Evolutionary conservation across 2,113 vertebrate species (phyloP), one percentile per base, ranked within the genome.

Genomic region (Larimichthys polyactis): DNA sequence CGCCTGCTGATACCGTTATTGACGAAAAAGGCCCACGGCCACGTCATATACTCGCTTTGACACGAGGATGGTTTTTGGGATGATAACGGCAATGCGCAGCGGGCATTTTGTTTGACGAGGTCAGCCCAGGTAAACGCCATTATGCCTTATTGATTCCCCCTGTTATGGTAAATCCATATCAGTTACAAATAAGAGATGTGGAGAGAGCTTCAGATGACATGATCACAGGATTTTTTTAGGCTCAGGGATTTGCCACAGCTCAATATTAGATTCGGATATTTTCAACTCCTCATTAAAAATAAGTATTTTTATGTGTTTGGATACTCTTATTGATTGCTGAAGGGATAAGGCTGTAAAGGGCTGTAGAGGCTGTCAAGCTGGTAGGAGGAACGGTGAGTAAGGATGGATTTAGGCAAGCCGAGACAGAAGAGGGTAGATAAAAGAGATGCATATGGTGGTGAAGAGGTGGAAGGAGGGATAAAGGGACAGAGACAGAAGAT

Each of bases 401-500:
- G 73, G 52, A 84, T 32, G 69, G 55, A 81, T 67, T 3, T 32
- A 11, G 9, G 48, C 44, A 2, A 60, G 51, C 7, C 11, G 73
- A 57, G 81, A 77, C 16, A 64, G 55, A 49, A 55, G 71, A 69
- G 29, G 27, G 57, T 15, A 64, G 67, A 67, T 77, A 71, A 83
- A 83, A 88, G 63, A 83, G 78, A 76, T 79, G 75, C 71, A 82
- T 76, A 69, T 69, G 81, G 75, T 40, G 22, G n/a, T 5, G 49
- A 75, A 62, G 66, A 55, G 65, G 80, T 72, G 57, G 40, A 78
- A 67, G 59, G 49, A 75, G 62, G 70, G 77, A 63, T 76, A 75
- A 83, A 77, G 85, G 85, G 78, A 77, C 62, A 49, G 64, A 87
- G 73, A 77, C 24, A 9, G 24, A 85, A 86, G 82, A 92, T 82